A percentile compares a stretch with the other conserved stretches of the same genome.
phyloP scores from a whole-genome alignment of 2,888 invertebrate genomes.

The Sisyra nigra region DNA sequence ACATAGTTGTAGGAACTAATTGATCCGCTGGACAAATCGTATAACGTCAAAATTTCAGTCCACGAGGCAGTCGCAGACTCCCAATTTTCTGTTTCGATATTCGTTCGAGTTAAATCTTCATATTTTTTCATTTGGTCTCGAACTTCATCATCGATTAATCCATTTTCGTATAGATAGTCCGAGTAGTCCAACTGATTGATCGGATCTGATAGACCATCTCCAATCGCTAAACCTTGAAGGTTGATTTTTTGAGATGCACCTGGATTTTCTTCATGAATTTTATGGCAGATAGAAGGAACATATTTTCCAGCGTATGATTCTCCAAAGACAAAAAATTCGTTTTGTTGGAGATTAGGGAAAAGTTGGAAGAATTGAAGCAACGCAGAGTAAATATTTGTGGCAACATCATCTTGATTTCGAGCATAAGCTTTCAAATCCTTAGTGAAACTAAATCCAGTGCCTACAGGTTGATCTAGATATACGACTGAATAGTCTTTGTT shows the following conservation, averaged over 20 bases:
- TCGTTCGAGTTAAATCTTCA: constrained; percentile 38
- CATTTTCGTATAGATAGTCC: constrained; percentile 64
- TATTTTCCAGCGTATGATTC: constrained; percentile 81
- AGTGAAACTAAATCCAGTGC: constrained; percentile 85
- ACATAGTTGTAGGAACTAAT: constrained; percentile 41
- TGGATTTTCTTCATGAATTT: constrained; percentile 48
- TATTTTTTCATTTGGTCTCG: constrained; percentile 39
- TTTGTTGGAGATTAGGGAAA: constrained; percentile 56
- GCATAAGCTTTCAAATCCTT: constrained; percentile 59
- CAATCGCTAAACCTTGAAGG: constrained; percentile 53
- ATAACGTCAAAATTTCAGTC: constrained; percentile 50
- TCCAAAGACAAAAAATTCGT: constrained; percentile 75
- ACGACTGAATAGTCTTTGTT: constrained; percentile 59
- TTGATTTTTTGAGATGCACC: constrained; percentile 46
- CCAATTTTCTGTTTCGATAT: constrained; percentile 47
- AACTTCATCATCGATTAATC: constrained; percentile 49
- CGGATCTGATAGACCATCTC: constrained; percentile 69
- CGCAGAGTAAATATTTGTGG: constrained; percentile 58
- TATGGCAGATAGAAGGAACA: constrained; percentile 59
- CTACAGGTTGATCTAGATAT: constrained; percentile 87
- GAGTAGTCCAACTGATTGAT: constrained; percentile 60
- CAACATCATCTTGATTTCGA: constrained; percentile 63
- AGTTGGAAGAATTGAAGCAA: constrained; percentile 68
- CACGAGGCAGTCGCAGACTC: constrained; percentile 53
- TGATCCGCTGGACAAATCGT: constrained; percentile 51